Evolutionary conservation across 2,113 vertebrate species (phyloP).

Genomic region (Calidris pugnax): DNA sequence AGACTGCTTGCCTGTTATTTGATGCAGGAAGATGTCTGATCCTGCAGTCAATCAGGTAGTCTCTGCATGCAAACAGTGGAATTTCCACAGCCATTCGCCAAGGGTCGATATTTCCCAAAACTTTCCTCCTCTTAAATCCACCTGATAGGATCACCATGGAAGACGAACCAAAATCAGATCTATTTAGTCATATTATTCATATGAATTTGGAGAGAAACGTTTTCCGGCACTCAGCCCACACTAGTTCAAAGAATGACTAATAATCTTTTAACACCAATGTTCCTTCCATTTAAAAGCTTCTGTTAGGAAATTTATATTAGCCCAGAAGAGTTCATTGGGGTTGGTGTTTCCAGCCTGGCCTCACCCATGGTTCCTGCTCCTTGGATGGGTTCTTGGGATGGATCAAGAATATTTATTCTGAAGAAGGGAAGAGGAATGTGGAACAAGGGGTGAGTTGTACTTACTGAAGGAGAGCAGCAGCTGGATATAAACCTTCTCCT

Average conservation of each 20-base stretch:
- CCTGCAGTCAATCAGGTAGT: neutral
- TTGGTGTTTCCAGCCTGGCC: neutral
- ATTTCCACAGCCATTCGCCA: neutral
- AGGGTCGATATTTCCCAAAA: neutral
- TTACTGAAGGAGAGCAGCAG: neutral
- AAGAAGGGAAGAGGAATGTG: neutral
- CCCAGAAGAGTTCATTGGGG: neutral
- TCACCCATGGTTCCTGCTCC: neutral
- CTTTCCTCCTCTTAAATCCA: neutral
- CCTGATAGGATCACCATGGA: neutral
- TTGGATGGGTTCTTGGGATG: neutral
- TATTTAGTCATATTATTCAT: neutral
- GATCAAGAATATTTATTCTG: neutral
- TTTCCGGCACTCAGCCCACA: conserved; percentile 28
- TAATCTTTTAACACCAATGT: conserved; percentile 9
- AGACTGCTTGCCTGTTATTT: neutral
- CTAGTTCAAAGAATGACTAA: conserved; percentile 25
- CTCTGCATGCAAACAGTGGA: neutral
- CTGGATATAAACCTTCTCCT: neutral
- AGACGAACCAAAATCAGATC: neutral
- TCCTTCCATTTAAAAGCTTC: neutral
- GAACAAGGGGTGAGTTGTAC: neutral
- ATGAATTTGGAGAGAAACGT: neutral
- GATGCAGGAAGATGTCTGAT: neutral
- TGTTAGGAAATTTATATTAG: neutral